A percentile compares a stretch with the other conserved stretches of the same genome.
Conservation (phyloP, 2,113 vertebrate species). For the Calyptomena viridis region DNA sequence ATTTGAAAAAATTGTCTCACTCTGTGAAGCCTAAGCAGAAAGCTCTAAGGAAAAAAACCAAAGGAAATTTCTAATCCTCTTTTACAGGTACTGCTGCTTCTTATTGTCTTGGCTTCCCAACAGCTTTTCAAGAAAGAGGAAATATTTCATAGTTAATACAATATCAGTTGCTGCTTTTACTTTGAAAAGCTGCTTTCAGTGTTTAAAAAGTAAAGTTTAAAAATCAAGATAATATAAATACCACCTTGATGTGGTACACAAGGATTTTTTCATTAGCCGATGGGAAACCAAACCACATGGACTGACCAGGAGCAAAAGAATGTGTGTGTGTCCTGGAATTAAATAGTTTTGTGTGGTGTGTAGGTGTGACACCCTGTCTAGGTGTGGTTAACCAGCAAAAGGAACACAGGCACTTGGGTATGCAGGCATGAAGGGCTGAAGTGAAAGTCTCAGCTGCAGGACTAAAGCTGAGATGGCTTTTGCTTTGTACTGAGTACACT, state of each 20-base stretch:
- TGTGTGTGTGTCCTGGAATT: not conserved
- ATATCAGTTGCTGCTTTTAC: not conserved
- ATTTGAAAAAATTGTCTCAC: not conserved
- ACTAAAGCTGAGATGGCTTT: not conserved
- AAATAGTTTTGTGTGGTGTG: not conserved
- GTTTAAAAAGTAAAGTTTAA: not conserved
- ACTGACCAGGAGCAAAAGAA: not conserved
- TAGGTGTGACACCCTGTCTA: not conserved
- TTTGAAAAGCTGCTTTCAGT: not conserved
- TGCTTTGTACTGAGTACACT: not conserved
- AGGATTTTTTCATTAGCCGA: not conserved
- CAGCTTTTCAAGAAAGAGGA: not conserved
- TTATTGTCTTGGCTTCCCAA: not conserved
- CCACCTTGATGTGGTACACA: not conserved
- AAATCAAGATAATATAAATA: not conserved
- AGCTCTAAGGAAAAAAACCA: not conserved
- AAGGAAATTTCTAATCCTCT: not conserved
- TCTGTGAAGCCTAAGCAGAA: not conserved
- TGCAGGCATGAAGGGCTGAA: not conserved
- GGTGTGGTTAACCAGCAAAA: not conserved
- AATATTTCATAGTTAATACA: not conserved
- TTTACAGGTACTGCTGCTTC: not conserved
- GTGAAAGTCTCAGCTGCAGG: not conserved
- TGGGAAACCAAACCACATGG: not conserved
- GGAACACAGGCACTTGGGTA: not conserved